Conservation (phyloP, 2,888 invertebrate species). For the Dioctria linearis region DNA sequence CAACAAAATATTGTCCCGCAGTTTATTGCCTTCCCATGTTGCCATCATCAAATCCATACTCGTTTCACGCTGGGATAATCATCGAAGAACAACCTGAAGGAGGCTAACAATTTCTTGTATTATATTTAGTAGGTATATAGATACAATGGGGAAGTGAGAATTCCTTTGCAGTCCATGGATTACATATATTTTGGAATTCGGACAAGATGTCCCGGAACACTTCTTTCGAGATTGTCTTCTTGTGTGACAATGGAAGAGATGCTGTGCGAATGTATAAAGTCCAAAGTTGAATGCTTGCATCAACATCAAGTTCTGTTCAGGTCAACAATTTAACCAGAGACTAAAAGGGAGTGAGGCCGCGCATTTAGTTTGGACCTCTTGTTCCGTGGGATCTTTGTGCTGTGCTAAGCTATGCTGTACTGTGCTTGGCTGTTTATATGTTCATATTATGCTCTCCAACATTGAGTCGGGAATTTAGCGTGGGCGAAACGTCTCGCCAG, state of each 20-base stretch:
- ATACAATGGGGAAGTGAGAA: slow-evolving; percentile 13
- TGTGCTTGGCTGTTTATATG: too few relatives aligned
- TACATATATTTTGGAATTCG: slow-evolving; percentile 35
- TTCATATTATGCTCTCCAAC: not conserved
- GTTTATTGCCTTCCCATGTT: slow-evolving; percentile 45
- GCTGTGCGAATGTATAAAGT: not conserved
- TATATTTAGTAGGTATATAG: too few relatives aligned
- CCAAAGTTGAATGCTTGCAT: slow-evolving; percentile 47
- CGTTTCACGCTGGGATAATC: slow-evolving; percentile 41
- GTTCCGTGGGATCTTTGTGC: slow-evolving; percentile 26
- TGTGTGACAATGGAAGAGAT: not conserved
- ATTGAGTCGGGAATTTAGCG: slow-evolving; percentile 42
- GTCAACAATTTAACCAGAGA: slow-evolving; percentile 24
- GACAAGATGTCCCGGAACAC: slow-evolving; percentile 45
- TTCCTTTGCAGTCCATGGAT: slow-evolving; percentile 22
- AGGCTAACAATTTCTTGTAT: slow-evolving; percentile 10
- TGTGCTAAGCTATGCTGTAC: not conserved
- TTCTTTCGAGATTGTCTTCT: not conserved
- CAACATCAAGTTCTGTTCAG: not conserved
- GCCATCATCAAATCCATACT: slow-evolving; percentile 22
- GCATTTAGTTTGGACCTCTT: not conserved
- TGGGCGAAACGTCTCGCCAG: slow-evolving; percentile 44
- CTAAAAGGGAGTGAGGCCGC: not conserved
- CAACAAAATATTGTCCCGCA: slow-evolving; percentile 19
- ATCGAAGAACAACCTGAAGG: slow-evolving; percentile 8